Conservation (phyloP, 2,888 invertebrate species). For the Lysandra coridon region DNA sequence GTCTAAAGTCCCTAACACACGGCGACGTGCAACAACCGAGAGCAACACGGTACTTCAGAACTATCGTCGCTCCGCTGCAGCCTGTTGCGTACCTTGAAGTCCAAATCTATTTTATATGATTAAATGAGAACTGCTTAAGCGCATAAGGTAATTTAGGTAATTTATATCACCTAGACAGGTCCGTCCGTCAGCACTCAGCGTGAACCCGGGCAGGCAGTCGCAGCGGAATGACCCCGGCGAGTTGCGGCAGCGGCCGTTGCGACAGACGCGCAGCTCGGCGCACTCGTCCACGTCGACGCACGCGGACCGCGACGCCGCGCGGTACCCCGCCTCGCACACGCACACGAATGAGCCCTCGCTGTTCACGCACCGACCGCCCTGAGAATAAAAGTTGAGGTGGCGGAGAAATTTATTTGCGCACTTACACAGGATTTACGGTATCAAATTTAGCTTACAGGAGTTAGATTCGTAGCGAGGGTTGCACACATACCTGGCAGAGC, state of each 20-base stretch:
- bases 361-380: slow-evolving; percentile 90
- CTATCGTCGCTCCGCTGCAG: too few species aligned
- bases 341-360: slow-evolving; percentile 91
- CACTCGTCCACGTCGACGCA: slow-evolving; percentile 81
- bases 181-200: slow-evolving; percentile 88
- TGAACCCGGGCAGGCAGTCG: slow-evolving; percentile 89
- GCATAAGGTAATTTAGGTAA: too few species aligned
- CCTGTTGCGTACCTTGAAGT: too few species aligned
- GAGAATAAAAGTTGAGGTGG: neutral
- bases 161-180: slow-evolving; percentile 84
- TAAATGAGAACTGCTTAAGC: too few species aligned
- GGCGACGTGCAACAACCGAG: too few species aligned
- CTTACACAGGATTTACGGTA: too few species aligned
- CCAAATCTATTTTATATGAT: too few species aligned
- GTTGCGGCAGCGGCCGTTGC: slow-evolving; percentile 90
- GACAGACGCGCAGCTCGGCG: slow-evolving; percentile 86
- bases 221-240: slow-evolving; percentile 90
- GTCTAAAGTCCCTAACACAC: too few species aligned
- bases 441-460: too few species aligned
- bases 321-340: slow-evolving; percentile 90
- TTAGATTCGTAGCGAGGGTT: too few species aligned
- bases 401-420: too few species aligned
- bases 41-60: too few species aligned
- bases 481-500: slow-evolving; percentile 57
- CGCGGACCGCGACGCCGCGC: slow-evolving; percentile 75